Conservation (phyloP, 2,113 vertebrate genomes). For the Apteryx owenii region DNA sequence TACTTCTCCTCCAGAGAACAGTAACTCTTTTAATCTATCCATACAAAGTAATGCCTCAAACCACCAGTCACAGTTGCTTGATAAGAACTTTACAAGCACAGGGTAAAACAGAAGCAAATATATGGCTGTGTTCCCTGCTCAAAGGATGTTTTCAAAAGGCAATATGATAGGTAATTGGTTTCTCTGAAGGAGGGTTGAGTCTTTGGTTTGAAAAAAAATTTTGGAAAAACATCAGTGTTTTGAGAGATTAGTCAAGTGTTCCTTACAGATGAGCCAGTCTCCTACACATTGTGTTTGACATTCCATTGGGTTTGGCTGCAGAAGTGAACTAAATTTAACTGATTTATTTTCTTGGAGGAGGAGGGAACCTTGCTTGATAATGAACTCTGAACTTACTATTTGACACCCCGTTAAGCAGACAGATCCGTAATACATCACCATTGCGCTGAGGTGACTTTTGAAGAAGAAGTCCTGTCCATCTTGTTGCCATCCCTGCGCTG, state of each 20-base stretch:
- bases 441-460: neutral
- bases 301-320: neutral
- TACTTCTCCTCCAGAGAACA: neutral
- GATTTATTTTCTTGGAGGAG: neutral
- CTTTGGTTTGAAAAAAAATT: neutral
- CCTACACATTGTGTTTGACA: neutral
- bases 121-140: neutral
- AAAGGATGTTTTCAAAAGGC: neutral
- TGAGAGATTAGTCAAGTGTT: neutral
- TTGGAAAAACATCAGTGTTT: neutral
- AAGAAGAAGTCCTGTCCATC: neutral
- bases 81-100: neutral
- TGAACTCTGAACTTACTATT: neutral
- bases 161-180: neutral
- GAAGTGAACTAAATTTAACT: neutral
- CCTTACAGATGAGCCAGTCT: neutral
- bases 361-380: neutral
- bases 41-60: neutral
- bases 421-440: neutral
- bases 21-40: neutral
- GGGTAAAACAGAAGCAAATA: neutral
- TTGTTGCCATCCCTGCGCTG: neutral
- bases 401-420: neutral
- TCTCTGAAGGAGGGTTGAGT: neutral
- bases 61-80: neutral